Conservation (phyloP, 2,113 vertebrate species). For the Nothobranchius kuhntae region DNA sequence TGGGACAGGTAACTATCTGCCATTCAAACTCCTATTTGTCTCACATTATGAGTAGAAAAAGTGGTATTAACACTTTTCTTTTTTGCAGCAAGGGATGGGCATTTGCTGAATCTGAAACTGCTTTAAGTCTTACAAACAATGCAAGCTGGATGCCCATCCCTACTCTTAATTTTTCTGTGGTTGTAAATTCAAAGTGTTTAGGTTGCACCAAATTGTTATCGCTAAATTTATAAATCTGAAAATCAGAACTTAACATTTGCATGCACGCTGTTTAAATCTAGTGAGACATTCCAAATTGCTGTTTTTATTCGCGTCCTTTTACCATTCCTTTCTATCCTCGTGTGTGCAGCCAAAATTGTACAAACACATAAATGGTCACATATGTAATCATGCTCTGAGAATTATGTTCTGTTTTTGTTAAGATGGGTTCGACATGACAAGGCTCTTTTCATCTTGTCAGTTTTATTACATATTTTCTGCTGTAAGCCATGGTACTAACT, state of each 20-base stretch:
- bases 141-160: conserved; percentile 50
- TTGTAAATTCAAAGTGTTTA: conserved; percentile 20
- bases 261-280: conserved; percentile 26
- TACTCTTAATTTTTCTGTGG: conserved; percentile 25
- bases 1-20: conserved; percentile 99
- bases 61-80: conserved; percentile 57
- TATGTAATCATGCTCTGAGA: conserved; percentile 22
- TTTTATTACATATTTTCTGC: conserved; percentile 80
- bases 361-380: conserved; percentile 9
- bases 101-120: conserved; percentile 15
- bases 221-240: neutral
- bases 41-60: conserved; percentile 68
- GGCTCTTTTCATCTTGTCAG: conserved; percentile 85
- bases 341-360: conserved; percentile 5
- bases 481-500: conserved; percentile 97
- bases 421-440: conserved; percentile 53
- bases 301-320: conserved; percentile 1
- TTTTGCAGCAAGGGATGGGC: conserved; percentile 63
- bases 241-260: conserved; percentile 29
- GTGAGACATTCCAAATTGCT: conserved; percentile 1
- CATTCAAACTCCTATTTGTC: conserved; percentile 97
- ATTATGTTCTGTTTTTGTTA: conserved; percentile 23
- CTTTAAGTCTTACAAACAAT: neutral
- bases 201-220: conserved; percentile 8
- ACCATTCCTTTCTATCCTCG: conserved; percentile 1